Conservation (phyloP, 2,888 invertebrate species). For the Adineta ricciae region DNA sequence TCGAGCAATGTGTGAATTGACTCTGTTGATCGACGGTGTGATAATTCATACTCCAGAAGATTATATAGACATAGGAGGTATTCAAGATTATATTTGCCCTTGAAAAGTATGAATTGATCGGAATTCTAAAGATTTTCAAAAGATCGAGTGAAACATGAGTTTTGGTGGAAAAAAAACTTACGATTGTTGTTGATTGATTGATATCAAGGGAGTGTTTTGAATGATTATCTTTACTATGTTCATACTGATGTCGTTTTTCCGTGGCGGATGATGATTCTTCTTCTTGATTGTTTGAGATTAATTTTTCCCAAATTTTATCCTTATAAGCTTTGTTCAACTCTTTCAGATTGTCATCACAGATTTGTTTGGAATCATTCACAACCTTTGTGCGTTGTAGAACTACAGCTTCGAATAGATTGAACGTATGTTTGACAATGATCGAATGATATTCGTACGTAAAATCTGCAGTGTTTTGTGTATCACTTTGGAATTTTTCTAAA, state of each 20-base stretch:
- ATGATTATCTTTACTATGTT: not conserved
- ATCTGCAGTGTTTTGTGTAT: not conserved
- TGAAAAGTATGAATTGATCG: not conserved
- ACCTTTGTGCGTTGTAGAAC: not conserved
- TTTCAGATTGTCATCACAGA: not conserved
- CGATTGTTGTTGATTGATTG: no score
- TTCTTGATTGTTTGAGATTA: not conserved
- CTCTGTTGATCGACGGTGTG: no score
- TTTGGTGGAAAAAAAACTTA: not conserved
- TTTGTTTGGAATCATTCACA: not conserved
- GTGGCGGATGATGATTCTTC: not conserved
- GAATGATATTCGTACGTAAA: not conserved
- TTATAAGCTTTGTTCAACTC: not conserved
- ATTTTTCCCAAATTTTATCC: not conserved
- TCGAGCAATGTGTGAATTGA: not conserved
- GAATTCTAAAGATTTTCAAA: not conserved
- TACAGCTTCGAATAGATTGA: not conserved
- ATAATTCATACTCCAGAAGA: not conserved
- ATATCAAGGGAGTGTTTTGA: not conserved
- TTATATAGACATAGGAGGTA: constrained; percentile 11
- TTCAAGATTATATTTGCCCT: not conserved
- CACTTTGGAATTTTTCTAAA: not conserved
- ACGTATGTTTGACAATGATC: not conserved
- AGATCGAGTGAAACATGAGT: no score
- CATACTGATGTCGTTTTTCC: not conserved